Evolutionary conservation across 2,113 vertebrate species (phyloP).

Genomic region (Mus spicilegus): DNA sequence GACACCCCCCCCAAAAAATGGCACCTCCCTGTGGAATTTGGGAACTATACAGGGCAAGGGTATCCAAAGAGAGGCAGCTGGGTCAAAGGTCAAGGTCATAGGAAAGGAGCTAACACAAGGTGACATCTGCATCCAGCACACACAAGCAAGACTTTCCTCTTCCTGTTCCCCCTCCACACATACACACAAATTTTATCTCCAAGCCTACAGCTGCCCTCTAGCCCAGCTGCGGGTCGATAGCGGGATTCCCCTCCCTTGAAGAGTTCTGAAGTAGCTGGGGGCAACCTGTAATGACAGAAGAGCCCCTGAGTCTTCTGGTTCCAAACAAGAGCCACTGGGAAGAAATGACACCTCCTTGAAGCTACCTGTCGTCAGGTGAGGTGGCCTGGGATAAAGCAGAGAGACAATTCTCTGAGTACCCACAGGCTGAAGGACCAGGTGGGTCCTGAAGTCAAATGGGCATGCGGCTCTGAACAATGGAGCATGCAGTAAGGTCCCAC

Average conservation of each 20-base stretch:
- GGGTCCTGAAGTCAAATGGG: neutral
- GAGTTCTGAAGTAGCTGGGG: neutral
- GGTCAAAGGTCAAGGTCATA: neutral
- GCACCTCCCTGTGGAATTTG: neutral
- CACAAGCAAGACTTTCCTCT: neutral
- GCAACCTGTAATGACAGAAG: neutral
- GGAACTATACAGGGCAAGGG: neutral
- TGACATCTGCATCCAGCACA: too few species aligned
- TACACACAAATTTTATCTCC: neutral
- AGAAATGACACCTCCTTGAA: neutral
- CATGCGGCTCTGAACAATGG: neutral
- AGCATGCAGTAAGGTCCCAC: too few species aligned
- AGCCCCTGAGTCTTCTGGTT: neutral
- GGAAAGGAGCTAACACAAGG: neutral
- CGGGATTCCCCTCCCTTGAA: too few species aligned
- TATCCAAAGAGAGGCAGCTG: too few species aligned
- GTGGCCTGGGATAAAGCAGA: neutral
- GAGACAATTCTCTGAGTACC: neutral
- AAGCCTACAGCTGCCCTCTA: neutral
- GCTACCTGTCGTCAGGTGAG: neutral
- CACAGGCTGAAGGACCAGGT: neutral
- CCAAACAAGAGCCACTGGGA: neutral
- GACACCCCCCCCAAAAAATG: too few species aligned
- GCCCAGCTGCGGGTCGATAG: neutral
- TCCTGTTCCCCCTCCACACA: neutral